Evolutionary conservation across 35 echinoderm and acorn worm species (phyloP), one percentile per base, ranked within the genome.

Genomic region (Lytechinus pictus): DNA sequence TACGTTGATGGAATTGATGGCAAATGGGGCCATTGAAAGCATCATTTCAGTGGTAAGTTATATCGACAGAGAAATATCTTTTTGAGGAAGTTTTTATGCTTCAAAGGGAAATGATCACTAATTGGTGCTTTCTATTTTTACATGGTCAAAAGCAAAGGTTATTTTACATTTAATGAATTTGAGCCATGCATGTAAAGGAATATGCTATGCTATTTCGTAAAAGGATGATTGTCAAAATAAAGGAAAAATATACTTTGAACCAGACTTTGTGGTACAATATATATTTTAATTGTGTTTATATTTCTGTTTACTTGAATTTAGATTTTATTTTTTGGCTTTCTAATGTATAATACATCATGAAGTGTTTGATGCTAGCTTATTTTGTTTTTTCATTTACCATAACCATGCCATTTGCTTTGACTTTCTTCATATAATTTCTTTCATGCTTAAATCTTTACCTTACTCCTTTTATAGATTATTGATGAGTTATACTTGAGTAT

Each of bases 41-140:
- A 61, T 96, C 27, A 10, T 91, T 52, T 52, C 55, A 27, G 57
- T 92, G 87, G 95, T 96, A 61, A 91, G 58, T 91, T 10, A 57
- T n/a, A 55, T 10, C 33, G 87, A 29, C 61, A 89, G 10, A 10
- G 3, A 33, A 10, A 33, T 89, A 53, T 89, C 6, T 51, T 53
- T 16, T 29, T 2, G 2, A 44, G 33, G 33, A 44, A 90, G 11
- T n/a, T 29, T 90, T 90, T 87, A 51, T 52, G 3, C 88, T 90
- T 54, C 2, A 27, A 52, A 90, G 88, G 4, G 52, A 90, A 90
- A 28, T 0, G 9, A 24, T 6, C 86, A 87, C 24, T 27, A 87
- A 44, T 87, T 57, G 11, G 8, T 9, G 4, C 55, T 57, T 9
- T 0, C 4, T 57, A 7, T 27, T 87, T 87, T 21, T 87, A 44